Evolutionary conservation across 1,140 invertebrate genomes (phyloP).

Genomic region (Procambarus virginalis): DNA sequence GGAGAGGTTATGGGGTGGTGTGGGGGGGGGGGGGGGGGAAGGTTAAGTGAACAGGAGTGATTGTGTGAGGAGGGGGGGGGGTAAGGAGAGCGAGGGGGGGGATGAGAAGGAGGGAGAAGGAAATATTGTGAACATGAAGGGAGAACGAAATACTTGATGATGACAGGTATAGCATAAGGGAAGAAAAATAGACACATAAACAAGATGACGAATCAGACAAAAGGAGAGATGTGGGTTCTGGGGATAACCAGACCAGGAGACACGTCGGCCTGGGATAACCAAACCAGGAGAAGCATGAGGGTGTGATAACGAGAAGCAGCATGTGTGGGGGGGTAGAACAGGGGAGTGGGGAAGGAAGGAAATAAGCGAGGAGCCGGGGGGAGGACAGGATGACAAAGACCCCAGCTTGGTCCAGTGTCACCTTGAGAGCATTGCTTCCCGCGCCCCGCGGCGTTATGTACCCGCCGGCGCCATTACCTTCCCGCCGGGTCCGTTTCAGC

Average conservation of each 20-base stretch:
- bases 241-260: too few relatives aligned
- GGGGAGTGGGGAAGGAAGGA: neutral
- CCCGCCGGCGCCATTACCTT: constrained; percentile 35
- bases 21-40: too few relatives aligned
- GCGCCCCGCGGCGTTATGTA: constrained; percentile 47
- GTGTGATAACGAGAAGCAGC: too few relatives aligned
- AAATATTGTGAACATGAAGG: neutral
- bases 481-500: constrained; percentile 56
- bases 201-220: neutral
- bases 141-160: neutral
- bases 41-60: too few relatives aligned
- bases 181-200: neutral
- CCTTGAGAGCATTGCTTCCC: constrained; percentile 55
- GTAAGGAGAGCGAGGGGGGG: too few relatives aligned
- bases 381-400: constrained; percentile 59
- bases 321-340: neutral
- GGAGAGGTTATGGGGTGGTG: too few relatives aligned
- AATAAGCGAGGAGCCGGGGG: neutral
- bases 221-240: neutral
- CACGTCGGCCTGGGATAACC: too few relatives aligned
- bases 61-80: too few relatives aligned
- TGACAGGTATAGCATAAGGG: neutral
- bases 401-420: constrained; percentile 42
- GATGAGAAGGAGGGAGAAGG: neutral
- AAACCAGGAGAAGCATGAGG: too few relatives aligned